Percentiles rank a stretch among this genome's conserved stretches.
phyloP scores from a whole-genome alignment of 2,113 vertebrate species.

The Panthera leo region DNA sequence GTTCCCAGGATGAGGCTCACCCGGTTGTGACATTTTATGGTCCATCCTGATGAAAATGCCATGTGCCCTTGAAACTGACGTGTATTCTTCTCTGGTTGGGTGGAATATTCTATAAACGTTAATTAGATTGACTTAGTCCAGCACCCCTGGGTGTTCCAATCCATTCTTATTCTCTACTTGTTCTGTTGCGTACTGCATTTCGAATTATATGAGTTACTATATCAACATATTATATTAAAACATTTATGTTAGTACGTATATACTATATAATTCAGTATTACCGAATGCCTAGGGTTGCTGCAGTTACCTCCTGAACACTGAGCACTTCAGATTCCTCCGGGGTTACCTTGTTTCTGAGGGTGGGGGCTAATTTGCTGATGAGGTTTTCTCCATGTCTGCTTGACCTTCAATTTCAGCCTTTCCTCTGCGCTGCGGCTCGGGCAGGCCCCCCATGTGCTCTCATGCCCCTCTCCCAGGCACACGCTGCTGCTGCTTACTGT shows the following conservation, averaged over 20 bases:
- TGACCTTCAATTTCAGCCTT: neutral
- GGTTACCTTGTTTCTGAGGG: neutral
- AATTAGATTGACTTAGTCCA: neutral
- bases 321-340: neutral
- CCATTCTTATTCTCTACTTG: neutral
- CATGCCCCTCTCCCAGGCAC: too few relatives aligned
- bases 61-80: neutral
- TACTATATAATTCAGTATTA: neutral
- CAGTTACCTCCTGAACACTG: neutral
- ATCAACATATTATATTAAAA: too few relatives aligned
- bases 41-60: neutral
- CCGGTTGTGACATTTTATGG: neutral
- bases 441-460: rapidly evolving
- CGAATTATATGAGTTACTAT: neutral
- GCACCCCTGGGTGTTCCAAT: neutral
- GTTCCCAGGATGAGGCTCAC: neutral
- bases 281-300: neutral
- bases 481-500: rapidly evolving
- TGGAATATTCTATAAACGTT: neutral
- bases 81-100: neutral
- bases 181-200: neutral
- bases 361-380: neutral
- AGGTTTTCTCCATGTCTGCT: neutral
- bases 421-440: neutral
- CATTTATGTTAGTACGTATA: too few relatives aligned